Evolutionary conservation across 1,140 invertebrate species (phyloP).

Genomic region (Cotesia glomerata): DNA sequence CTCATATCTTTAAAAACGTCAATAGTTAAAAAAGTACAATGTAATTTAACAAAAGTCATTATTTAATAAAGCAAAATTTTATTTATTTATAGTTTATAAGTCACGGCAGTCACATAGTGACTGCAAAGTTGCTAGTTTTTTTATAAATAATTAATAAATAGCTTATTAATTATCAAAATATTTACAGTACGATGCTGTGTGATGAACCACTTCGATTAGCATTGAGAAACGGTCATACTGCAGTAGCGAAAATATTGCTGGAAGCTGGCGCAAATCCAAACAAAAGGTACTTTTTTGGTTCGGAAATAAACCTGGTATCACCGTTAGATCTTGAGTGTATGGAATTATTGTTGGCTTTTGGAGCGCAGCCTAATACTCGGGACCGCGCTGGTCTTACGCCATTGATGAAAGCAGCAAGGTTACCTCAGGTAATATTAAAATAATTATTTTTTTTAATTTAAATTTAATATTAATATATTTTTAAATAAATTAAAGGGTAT

Average conservation of each 20-base stretch:
- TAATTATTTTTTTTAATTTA: slow-evolving; percentile 16
- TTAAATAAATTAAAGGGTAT: slow-evolving; percentile 68
- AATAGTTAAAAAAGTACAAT: too few relatives aligned
- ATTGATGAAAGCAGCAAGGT: slow-evolving; percentile 84
- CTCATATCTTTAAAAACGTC: too few relatives aligned
- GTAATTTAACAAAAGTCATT: too few relatives aligned
- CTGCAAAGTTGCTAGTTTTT: too few relatives aligned
- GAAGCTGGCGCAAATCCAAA: slow-evolving; percentile 79
- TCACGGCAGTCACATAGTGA: too few relatives aligned
- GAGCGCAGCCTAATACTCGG: slow-evolving; percentile 84
- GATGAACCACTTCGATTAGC: slow-evolving; percentile 84
- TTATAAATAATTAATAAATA: too few relatives aligned
- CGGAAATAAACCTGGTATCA: slow-evolving; percentile 86
- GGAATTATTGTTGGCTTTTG: slow-evolving; percentile 81
- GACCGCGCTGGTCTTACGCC: slow-evolving; percentile 84
- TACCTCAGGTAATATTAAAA: slow-evolving; percentile 69
- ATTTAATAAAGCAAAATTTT: too few relatives aligned
- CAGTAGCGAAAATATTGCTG: slow-evolving; percentile 72
- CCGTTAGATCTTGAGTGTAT: slow-evolving; percentile 79
- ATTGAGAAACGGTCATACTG: slow-evolving; percentile 83
- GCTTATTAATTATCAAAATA: neutral
- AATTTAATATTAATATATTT: neutral
- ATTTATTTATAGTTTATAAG: too few relatives aligned
- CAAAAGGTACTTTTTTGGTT: slow-evolving; percentile 86
- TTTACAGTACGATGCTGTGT: slow-evolving; percentile 70